Percentiles rank a stretch among this genome's conserved stretches.
These are phyloP conservation scores for Stomatorhinus walkeri DNA, from an alignment of 2,797 vertebrate species.

Conservation along the genomic window DNA sequence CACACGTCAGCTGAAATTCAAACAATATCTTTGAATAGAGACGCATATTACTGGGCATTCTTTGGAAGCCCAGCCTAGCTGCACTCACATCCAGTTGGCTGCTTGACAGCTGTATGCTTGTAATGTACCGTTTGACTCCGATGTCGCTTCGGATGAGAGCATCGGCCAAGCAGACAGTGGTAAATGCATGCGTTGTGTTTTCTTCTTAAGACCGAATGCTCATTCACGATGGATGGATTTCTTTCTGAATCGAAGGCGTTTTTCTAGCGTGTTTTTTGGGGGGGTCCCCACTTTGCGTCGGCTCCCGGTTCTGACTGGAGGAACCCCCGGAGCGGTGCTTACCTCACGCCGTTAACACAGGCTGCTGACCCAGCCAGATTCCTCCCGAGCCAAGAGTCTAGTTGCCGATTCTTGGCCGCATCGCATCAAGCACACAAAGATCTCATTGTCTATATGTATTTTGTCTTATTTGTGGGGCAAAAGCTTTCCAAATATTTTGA, in stretches of 20 bases:
- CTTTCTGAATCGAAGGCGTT: background rate
- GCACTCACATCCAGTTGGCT: background rate
- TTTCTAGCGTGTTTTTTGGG: background rate
- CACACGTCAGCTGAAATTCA: background rate
- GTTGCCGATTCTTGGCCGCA: background rate
- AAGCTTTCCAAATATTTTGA: background rate
- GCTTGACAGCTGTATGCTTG: background rate
- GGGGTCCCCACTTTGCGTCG: background rate
- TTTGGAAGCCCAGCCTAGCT: background rate
- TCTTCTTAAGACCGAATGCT: background rate
- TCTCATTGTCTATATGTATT: background rate
- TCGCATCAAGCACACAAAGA: background rate
- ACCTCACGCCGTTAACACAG: background rate
- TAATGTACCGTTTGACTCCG: background rate
- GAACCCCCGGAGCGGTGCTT: background rate
- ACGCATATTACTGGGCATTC: background rate
- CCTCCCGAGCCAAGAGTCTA: background rate
- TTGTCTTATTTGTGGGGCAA: background rate
- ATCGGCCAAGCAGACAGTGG: background rate
- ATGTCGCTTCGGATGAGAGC: background rate
- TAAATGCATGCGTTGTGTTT: background rate
- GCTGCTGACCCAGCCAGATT: background rate
- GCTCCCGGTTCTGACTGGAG: background rate
- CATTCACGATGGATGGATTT: background rate
- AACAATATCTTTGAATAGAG: background rate